Evolutionary conservation across 1,140 invertebrate genomes (phyloP).

Genomic region (Harpegnathos saltator): DNA sequence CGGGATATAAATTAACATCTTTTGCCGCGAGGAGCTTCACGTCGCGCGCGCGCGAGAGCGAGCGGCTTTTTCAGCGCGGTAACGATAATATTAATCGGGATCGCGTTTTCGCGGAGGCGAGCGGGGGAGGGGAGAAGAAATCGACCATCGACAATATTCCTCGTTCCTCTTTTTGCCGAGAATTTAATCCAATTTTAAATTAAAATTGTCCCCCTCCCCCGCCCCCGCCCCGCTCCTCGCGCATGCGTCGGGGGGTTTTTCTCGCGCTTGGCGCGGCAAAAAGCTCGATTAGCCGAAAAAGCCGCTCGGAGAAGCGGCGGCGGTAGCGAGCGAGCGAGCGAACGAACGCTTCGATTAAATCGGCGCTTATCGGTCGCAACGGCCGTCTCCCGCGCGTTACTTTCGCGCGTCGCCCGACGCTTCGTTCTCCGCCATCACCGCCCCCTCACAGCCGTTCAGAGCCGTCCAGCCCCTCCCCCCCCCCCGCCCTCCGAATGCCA

Average conservation of each 20-base stretch:
- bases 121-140: no score
- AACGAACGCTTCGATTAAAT: neutral
- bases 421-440: neutral
- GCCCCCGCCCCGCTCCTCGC: no score
- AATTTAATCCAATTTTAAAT: slow-evolving; percentile 7
- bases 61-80: neutral
- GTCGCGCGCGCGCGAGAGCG: no score
- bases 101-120: neutral
- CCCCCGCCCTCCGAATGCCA: no score
- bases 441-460: no score
- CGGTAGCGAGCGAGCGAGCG: no score
- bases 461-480: no score
- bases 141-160: neutral
- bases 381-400: neutral
- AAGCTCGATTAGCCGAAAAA: slow-evolving; percentile 12
- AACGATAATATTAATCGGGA: slow-evolving; percentile 18
- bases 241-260: no score
- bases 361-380: neutral
- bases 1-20: slow-evolving; percentile 19
- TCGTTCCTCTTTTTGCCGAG: neutral
- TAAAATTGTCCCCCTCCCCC: slow-evolving; percentile 12
- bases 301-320: neutral
- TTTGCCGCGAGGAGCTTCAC: neutral
- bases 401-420: neutral
- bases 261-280: neutral